Evolutionary conservation across 2,888 invertebrate genomes (phyloP).

Genomic region (Epirrhoe tristata): DNA sequence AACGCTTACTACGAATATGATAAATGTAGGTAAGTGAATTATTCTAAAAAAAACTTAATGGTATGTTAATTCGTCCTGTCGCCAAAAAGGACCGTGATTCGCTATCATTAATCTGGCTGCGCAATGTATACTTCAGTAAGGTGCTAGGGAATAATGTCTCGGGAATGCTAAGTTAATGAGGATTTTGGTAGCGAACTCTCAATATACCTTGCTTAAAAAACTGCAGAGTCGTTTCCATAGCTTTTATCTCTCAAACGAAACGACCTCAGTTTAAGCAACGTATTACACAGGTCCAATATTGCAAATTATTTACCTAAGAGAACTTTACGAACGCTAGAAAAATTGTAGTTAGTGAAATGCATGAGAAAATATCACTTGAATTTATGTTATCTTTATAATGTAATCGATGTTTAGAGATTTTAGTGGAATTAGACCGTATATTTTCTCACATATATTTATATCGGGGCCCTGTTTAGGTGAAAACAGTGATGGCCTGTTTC

Average conservation of each 20-base stretch:
- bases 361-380: slow-evolving; percentile 56
- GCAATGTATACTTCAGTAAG: slow-evolving; percentile 53
- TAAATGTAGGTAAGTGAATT: slow-evolving; percentile 59
- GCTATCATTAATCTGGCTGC: slow-evolving; percentile 46
- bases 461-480: slow-evolving; percentile 32
- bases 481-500: slow-evolving; percentile 34
- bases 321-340: slow-evolving; percentile 70
- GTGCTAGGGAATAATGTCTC: slow-evolving; percentile 52
- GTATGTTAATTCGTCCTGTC: slow-evolving; percentile 68
- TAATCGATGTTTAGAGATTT: slow-evolving; percentile 72
- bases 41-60: slow-evolving; percentile 63
- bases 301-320: slow-evolving; percentile 56
- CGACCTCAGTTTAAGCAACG: slow-evolving; percentile 36
- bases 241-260: slow-evolving; percentile 38
- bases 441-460: slow-evolving; percentile 38
- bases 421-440: slow-evolving; percentile 59
- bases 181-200: slow-evolving; percentile 53
- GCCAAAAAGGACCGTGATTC: slow-evolving; percentile 43
- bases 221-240: slow-evolving; percentile 38
- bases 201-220: slow-evolving; percentile 36
- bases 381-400: slow-evolving; percentile 63
- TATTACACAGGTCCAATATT: slow-evolving; percentile 42
- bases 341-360: slow-evolving; percentile 71
- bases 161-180: slow-evolving; percentile 38
- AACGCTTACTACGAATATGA: slow-evolving; percentile 65